A percentile compares a stretch with the other conserved stretches of the same genome.
Conservation (phyloP, 2,888 invertebrate species). For the Koerneria pararmatus region DNA sequence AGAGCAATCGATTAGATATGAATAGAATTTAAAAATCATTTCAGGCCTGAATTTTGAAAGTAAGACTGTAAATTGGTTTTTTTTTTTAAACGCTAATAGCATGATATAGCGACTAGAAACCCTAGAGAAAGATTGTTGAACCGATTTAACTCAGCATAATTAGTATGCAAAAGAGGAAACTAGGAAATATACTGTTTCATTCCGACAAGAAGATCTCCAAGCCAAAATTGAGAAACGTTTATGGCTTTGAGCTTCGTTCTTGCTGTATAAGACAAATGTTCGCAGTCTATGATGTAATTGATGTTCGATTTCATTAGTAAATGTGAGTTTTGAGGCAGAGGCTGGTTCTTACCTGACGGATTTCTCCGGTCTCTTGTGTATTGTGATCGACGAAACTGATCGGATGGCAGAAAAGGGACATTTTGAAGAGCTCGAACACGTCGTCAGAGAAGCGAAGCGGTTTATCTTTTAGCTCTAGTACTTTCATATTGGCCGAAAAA, state of each 20-base stretch:
- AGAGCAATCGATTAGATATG: too few relatives aligned
- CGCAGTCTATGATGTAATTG: too few relatives aligned
- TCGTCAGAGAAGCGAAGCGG: conserved; percentile 66
- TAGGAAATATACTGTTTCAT: neutral
- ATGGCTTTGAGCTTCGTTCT: too few relatives aligned
- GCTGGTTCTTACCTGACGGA: conserved; percentile 52
- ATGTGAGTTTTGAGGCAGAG: conserved; percentile 35
- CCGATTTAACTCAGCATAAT: neutral
- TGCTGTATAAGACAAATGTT: neutral
- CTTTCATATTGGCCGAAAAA: neutral
- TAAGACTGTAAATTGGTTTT: too few relatives aligned
- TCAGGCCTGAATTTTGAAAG: too few relatives aligned
- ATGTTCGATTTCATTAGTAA: too few relatives aligned
- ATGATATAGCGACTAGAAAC: too few relatives aligned
- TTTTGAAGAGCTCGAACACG: conserved; percentile 80
- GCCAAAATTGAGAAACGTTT: neutral
- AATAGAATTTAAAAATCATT: too few relatives aligned
- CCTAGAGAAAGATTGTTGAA: too few relatives aligned
- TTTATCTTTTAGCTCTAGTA: too few relatives aligned
- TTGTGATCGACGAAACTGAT: conserved; percentile 97
- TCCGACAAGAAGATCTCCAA: too few relatives aligned
- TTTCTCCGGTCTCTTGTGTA: conserved; percentile 64
- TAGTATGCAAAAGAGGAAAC: neutral
- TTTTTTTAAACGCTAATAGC: too few relatives aligned
- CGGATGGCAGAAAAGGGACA: conserved; percentile 94